These are phyloP conservation scores for Leptosomus discolor DNA, from an alignment of 2,113 vertebrate species.

Conservation along the genomic window DNA sequence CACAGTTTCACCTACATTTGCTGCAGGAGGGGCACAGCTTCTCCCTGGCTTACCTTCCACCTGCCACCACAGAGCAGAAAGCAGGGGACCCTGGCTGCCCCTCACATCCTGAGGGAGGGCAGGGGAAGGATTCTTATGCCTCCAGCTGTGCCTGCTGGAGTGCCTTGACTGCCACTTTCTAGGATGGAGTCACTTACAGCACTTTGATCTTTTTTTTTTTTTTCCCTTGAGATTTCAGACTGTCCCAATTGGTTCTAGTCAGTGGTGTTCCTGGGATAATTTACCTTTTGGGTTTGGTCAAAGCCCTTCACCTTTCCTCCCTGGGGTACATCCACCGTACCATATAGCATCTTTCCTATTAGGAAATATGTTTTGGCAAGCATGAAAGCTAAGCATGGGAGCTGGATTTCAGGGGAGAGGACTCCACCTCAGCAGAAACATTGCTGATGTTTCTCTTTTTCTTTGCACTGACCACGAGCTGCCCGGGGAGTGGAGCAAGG, in stretches of 20 bases:
- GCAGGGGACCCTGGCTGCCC: neutral
- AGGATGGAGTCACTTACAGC: neutral
- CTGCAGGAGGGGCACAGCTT: neutral
- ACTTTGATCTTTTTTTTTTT: neutral
- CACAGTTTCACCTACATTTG: neutral
- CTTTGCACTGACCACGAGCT: fast-evolving
- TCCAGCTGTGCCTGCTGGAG: neutral
- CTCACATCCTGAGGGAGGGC: neutral
- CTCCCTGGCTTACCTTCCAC: neutral
- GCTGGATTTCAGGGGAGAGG: neutral
- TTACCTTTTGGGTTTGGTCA: neutral
- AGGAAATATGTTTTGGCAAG: neutral
- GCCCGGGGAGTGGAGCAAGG: neutral
- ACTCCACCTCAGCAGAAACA: neutral
- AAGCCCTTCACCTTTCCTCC: neutral
- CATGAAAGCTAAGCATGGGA: neutral
- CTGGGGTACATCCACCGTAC: neutral
- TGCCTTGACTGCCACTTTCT: neutral
- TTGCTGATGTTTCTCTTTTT: neutral
- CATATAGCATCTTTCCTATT: neutral
- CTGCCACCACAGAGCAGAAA: neutral
- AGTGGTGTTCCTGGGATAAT: neutral
- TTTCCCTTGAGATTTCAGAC: neutral
- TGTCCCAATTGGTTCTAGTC: neutral
- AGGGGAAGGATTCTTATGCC: neutral